Evolutionary conservation across 2,888 invertebrate species (phyloP), one percentile per base, ranked within the genome.

Genomic region (Siphlonurus alternatus): DNA sequence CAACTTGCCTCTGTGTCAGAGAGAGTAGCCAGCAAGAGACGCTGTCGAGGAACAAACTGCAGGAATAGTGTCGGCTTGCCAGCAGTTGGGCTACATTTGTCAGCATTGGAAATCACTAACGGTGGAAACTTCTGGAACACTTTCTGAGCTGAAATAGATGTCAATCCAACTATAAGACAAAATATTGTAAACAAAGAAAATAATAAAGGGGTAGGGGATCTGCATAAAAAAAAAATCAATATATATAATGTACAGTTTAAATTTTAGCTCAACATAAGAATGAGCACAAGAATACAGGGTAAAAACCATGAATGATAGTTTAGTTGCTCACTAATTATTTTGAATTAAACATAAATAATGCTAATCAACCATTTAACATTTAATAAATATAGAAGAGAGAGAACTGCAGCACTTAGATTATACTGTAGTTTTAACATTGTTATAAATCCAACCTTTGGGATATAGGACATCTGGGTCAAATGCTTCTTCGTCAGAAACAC

Each of bases 41-140:
- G 79, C 72, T 87, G 86, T 60, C 87, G 74, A 1, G 87, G 86
- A 63, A 86, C 79, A 71, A 80, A 79, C 25, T 68, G 68, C 65
- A 56, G 56, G 15, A n/a, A 15, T 38, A 15, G 38, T 10, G 38
- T 38, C 7, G 38, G 15, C 38, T 38, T 38, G 38, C 38, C 38
- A 10, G 38, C 15, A 10, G 38, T 38, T 38, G 38, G 38, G 15
- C 38, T 38, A 38, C 38, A 5, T 38, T 72, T 72, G 63, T 72
- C 71, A 53, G 68, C 66, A 54, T 71, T 68, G 62, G 72, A 67
- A 24, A 71, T 68, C 22, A 72, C 79, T 19, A 77, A 74, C 5
- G 77, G 75, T 59, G 73, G 68, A 71, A 76, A 78, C 67, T 74
- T 76, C 71, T 78, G 77, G 61, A 72, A 71, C 10, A 76, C 73